These are phyloP conservation scores for Dermatemys mawii DNA, from an alignment of 2,113 vertebrate genomes.

Conservation along the genomic window DNA sequence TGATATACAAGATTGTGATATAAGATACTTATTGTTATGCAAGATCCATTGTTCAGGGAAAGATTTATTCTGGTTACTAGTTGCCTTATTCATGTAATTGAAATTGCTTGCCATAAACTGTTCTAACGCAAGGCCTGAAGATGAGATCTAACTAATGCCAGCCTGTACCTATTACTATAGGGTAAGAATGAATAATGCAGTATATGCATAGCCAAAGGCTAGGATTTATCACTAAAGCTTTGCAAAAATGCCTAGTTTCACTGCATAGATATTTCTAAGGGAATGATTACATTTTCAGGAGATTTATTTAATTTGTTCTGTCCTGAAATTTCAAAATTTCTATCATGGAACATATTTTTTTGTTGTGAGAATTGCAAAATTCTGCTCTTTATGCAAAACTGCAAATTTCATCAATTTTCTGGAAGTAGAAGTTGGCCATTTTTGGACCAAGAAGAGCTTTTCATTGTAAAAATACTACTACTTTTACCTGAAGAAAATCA, in stretches of 20 bases:
- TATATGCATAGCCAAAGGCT: neutral
- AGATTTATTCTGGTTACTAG: neutral
- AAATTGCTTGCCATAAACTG: neutral
- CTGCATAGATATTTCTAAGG: neutral
- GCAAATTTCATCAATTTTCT: neutral
- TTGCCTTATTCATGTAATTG: neutral
- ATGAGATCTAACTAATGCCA: neutral
- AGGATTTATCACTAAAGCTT: neutral
- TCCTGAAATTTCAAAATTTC: neutral
- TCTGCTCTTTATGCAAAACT: neutral
- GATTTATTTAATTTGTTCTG: neutral
- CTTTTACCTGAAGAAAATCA: neutral
- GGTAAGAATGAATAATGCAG: neutral
- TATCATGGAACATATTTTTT: neutral
- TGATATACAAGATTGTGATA: fast-evolving
- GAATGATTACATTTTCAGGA: neutral
- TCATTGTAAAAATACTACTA: neutral
- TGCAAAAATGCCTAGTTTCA: fast-evolving
- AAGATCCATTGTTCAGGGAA: neutral
- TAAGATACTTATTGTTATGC: fast-evolving
- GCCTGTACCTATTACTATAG: neutral
- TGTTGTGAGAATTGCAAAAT: neutral
- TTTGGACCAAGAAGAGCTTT: fast-evolving
- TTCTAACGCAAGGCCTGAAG: neutral
- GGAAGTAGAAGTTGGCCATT: fast-evolving